Evolutionary conservation across 2,113 vertebrate genomes (phyloP).

Genomic region (Leptodactylus fuscus): DNA sequence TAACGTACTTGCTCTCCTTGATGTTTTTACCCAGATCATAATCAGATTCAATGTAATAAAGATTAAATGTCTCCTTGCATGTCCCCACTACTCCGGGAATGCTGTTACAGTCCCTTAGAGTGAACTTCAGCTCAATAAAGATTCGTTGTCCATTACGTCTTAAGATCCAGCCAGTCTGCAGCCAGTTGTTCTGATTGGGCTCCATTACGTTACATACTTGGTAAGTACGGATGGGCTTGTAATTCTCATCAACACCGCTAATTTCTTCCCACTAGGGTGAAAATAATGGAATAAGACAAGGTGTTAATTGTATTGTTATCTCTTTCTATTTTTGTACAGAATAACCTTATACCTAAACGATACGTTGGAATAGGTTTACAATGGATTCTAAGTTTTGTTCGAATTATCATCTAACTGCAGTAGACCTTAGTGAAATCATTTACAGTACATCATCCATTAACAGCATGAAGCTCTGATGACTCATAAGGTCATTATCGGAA

Average conservation of each 20-base stretch:
- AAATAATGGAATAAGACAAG: slow-evolving; percentile 7
- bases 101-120: slow-evolving; percentile 94
- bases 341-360: not conserved
- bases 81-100: slow-evolving; percentile 90
- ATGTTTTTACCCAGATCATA: slow-evolving; percentile 77
- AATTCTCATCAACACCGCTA: slow-evolving; percentile 92
- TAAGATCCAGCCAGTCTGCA: slow-evolving; percentile 93
- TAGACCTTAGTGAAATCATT: slow-evolving; percentile 18
- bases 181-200: slow-evolving; percentile 96
- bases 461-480: slow-evolving; percentile 1
- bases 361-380: not conserved
- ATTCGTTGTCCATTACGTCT: slow-evolving; percentile 88
- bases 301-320: not conserved
- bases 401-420: not conserved
- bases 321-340: too few species aligned
- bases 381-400: not conserved
- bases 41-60: slow-evolving; percentile 90
- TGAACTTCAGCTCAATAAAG: slow-evolving; percentile 97
- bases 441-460: slow-evolving; percentile 9
- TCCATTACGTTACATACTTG: slow-evolving; percentile 98
- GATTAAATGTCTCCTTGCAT: slow-evolving; percentile 98
- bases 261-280: slow-evolving; percentile 94
- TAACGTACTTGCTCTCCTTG: slow-evolving; percentile 82
- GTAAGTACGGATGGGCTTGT: slow-evolving; percentile 92
- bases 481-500: slow-evolving; percentile 27